Evolutionary conservation across 1,140 invertebrate species (phyloP).

Genomic region (Saccostrea echinata): DNA sequence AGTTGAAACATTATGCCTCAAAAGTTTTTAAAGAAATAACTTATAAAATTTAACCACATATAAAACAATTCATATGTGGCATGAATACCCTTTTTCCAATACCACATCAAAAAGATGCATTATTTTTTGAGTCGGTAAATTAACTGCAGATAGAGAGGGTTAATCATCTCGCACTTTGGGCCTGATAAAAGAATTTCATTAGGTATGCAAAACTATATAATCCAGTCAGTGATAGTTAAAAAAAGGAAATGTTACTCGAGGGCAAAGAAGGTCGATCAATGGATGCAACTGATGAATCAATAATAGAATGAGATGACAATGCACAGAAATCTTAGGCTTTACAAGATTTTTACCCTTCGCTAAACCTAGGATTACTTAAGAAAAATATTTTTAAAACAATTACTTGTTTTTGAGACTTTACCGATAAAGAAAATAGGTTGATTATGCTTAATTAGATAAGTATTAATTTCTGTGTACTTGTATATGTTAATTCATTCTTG

Average conservation of each 20-base stretch:
- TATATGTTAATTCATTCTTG: too few species aligned
- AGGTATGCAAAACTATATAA: slow-evolving; percentile 29
- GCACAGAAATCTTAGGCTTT: too few species aligned
- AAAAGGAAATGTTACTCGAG: background rate
- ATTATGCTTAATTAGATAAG: too few species aligned
- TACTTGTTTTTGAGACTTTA: too few species aligned
- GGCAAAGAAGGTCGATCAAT: background rate
- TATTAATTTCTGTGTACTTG: too few species aligned
- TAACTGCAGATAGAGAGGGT: background rate
- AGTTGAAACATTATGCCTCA: background rate
- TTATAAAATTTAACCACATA: background rate
- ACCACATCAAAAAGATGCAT: background rate
- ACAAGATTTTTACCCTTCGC: too few species aligned
- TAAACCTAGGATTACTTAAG: too few species aligned
- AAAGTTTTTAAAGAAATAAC: background rate
- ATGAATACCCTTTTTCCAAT: background rate
- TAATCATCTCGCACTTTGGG: background rate
- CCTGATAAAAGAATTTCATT: slow-evolving; percentile 19
- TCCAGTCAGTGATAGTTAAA: background rate
- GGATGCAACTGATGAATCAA: background rate
- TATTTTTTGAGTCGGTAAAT: background rate
- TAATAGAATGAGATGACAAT: background rate
- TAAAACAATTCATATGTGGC: background rate
- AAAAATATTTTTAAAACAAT: too few species aligned
- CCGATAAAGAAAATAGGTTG: too few species aligned